Conservation (phyloP, 2,888 invertebrate species). For the Apamea anceps region DNA sequence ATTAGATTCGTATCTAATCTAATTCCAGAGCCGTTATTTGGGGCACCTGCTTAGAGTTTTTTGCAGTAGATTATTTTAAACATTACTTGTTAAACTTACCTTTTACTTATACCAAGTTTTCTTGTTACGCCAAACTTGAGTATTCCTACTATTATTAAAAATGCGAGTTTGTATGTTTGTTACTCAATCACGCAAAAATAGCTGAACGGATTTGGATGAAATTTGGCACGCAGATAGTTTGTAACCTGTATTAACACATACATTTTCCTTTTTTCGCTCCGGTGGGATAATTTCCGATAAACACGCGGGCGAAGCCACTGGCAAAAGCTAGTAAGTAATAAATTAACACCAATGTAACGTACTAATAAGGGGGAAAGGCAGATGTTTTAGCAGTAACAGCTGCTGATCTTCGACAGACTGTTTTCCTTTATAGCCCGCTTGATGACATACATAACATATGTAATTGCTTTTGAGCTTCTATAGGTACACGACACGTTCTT, state of each 20-base stretch:
- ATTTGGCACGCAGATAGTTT: too few species aligned
- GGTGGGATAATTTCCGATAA: background rate
- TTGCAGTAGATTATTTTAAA: background rate
- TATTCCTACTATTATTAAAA: background rate
- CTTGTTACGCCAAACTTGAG: background rate
- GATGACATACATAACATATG: background rate
- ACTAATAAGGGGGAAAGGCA: background rate
- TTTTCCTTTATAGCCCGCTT: constrained; percentile 6
- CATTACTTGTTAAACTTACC: constrained; percentile 20
- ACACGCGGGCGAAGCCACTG: background rate
- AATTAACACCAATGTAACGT: background rate
- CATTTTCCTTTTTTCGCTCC: too few species aligned
- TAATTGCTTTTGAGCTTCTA: constrained; percentile 8
- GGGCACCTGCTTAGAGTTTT: constrained; percentile 16
- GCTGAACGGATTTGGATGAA: background rate
- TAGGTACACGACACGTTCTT: background rate
- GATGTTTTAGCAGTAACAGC: background rate
- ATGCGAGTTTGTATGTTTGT: background rate
- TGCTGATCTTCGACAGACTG: background rate
- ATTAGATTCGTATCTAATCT: constrained; percentile 53
- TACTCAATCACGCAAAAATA: background rate
- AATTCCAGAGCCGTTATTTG: constrained; percentile 43
- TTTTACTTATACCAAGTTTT: background rate
- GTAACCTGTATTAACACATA: too few species aligned
- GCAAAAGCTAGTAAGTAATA: background rate